A percentile compares a stretch with the other conserved stretches of the same genome.
Conservation (phyloP, 2,888 invertebrate genomes). For the Frankliniella fusca region DNA sequence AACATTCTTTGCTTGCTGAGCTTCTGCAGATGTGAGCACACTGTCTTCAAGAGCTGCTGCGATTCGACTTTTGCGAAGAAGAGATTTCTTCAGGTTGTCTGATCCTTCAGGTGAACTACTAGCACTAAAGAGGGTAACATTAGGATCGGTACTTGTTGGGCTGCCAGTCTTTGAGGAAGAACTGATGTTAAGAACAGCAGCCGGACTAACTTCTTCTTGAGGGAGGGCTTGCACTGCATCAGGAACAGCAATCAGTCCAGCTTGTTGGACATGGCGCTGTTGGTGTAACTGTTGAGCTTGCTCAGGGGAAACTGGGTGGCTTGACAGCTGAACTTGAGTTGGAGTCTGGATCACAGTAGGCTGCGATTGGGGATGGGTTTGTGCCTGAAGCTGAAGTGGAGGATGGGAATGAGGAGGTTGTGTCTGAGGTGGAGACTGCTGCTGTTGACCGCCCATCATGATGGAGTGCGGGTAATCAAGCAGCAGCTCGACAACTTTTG, state of each 20-base stretch:
- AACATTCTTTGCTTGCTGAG: slow-evolving; percentile 50
- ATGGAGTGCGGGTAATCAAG: slow-evolving; percentile 90
- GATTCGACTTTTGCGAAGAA: slow-evolving; percentile 52
- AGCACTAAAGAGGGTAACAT: not conserved
- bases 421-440: not conserved
- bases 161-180: slow-evolving; percentile 44
- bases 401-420: not conserved
- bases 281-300: not conserved
- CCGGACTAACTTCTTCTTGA: slow-evolving; percentile 35
- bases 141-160: slow-evolving; percentile 45
- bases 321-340: not conserved
- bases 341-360: not conserved
- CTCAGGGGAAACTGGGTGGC: slow-evolving; percentile 3
- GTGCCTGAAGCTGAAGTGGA: slow-evolving; percentile 1
- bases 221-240: slow-evolving; percentile 55
- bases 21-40: slow-evolving; percentile 54
- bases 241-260: slow-evolving; percentile 56
- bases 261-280: not conserved
- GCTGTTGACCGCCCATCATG: slow-evolving; percentile 54
- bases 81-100: slow-evolving; percentile 46
- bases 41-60: slow-evolving; percentile 35
- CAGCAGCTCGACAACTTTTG: slow-evolving; percentile 87
- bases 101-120: not conserved
- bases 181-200: slow-evolving; percentile 41
- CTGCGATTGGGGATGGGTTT: slow-evolving; percentile 12